phyloP scores from a whole-genome alignment of 1,140 invertebrate species.

The Eulimnadia texana region DNA sequence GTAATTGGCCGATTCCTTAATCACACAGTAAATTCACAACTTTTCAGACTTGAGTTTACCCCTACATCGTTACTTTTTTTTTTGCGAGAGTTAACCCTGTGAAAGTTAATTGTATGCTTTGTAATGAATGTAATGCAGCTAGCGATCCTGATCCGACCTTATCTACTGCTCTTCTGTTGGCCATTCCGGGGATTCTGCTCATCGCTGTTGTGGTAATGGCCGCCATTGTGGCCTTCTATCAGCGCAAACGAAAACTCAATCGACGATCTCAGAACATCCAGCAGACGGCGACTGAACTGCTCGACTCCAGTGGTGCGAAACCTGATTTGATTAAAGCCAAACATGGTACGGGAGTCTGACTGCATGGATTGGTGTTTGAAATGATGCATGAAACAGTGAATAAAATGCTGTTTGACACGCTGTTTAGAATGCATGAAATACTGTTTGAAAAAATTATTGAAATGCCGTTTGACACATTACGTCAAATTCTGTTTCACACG shows the following conservation, averaged over 20 bases:
- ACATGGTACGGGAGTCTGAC: not conserved
- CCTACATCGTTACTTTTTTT: not conserved
- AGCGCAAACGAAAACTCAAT: not conserved
- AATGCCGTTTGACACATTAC: no score
- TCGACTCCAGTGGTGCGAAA: not conserved
- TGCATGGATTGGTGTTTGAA: no score
- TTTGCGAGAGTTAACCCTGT: not conserved
- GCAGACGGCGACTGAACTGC: not conserved
- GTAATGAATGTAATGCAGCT: not conserved
- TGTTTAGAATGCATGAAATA: no score
- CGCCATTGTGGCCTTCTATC: constrained; percentile 8
- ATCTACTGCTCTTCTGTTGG: constrained; percentile 10
- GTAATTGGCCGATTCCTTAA: not conserved
- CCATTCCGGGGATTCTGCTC: constrained; percentile 9
- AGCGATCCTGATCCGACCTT: constrained; percentile 9
- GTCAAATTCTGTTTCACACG: no score
- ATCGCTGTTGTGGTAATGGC: constrained; percentile 11
- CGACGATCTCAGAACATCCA: not conserved
- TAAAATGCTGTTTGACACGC: no score
- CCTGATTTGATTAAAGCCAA: constrained; percentile 8
- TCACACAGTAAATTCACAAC: not conserved
- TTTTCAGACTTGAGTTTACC: not conserved
- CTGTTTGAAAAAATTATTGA: no score
- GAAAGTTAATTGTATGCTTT: not conserved
- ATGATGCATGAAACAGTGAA: no score